A percentile compares a stretch with the other conserved stretches of the same genome.
Conservation (phyloP, 2,113 vertebrate genomes). For the Gymnobelideus leadbeateri region DNA sequence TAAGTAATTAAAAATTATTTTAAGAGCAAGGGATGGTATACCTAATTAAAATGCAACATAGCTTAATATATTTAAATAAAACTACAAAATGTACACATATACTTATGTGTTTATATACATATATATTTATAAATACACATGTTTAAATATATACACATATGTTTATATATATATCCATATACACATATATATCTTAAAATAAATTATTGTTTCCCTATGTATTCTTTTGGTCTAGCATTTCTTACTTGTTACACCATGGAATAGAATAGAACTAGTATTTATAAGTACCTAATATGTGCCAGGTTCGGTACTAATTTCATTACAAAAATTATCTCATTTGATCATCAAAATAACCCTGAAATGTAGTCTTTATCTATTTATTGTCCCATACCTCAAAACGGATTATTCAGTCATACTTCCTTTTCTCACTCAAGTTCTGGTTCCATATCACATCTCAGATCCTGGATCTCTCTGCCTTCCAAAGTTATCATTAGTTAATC, state of each 20-base stretch:
- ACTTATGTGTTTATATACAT: neutral
- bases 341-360: neutral
- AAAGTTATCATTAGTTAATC: neutral
- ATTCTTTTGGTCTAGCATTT: neutral
- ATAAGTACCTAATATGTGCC: neutral
- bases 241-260: neutral
- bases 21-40: neutral
- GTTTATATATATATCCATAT: too few relatives aligned
- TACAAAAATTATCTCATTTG: neutral
- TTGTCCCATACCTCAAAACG: neutral
- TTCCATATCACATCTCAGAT: neutral
- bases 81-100: neutral
- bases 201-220: neutral
- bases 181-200: neutral
- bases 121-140: too few relatives aligned
- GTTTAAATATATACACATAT: too few relatives aligned
- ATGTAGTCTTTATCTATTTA: neutral
- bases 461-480: neutral
- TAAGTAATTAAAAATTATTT: neutral
- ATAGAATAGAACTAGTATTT: neutral
- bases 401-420: neutral
- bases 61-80: neutral
- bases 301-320: neutral
- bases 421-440: neutral
- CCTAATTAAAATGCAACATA: neutral